A percentile compares a stretch with the other conserved stretches of the same genome.
Evolutionary conservation across 2,888 invertebrate genomes (phyloP).

Genomic region (Aporophyla nigra): DNA sequence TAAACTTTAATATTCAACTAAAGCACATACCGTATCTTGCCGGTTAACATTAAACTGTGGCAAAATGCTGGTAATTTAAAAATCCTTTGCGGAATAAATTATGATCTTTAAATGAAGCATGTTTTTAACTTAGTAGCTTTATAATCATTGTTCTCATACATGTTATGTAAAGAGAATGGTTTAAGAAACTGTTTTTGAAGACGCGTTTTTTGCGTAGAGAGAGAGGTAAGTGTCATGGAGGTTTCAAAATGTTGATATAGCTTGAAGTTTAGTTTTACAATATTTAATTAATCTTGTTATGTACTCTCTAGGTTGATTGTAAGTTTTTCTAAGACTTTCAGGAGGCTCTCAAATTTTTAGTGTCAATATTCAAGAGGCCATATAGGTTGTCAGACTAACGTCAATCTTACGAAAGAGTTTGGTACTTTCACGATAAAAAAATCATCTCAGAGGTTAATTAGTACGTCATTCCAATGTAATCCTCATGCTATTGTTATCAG

Average conservation of each 20-base stretch:
- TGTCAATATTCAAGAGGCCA: not conserved
- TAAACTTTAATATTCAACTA: slow-evolving; percentile 46
- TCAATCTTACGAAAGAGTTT: not conserved
- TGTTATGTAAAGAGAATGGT: slow-evolving; percentile 40
- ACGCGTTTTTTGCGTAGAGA: slow-evolving; percentile 26
- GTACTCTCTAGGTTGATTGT: slow-evolving; percentile 12
- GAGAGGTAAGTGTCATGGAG: slow-evolving; percentile 20
- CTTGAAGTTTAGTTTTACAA: slow-evolving; percentile 3
- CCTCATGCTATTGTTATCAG: not conserved
- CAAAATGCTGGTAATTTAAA: slow-evolving; percentile 10
- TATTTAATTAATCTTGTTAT: not conserved
- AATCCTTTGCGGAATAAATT: not conserved
- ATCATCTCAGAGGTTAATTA: no score
- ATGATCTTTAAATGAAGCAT: not conserved
- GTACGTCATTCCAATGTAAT: not conserved
- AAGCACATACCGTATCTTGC: slow-evolving; percentile 48
- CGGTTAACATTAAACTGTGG: slow-evolving; percentile 41
- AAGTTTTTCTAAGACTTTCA: not conserved
- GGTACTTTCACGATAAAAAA: not conserved
- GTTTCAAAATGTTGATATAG: slow-evolving; percentile 6
- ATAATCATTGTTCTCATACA: slow-evolving; percentile 30
- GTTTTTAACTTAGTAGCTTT: slow-evolving; percentile 11
- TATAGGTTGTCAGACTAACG: not conserved
- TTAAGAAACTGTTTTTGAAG: slow-evolving; percentile 5
- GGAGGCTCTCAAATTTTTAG: not conserved